These are phyloP conservation scores for Pseudomyrmex gracilis DNA, from an alignment of 1,140 invertebrate genomes.

Conservation along the genomic window DNA sequence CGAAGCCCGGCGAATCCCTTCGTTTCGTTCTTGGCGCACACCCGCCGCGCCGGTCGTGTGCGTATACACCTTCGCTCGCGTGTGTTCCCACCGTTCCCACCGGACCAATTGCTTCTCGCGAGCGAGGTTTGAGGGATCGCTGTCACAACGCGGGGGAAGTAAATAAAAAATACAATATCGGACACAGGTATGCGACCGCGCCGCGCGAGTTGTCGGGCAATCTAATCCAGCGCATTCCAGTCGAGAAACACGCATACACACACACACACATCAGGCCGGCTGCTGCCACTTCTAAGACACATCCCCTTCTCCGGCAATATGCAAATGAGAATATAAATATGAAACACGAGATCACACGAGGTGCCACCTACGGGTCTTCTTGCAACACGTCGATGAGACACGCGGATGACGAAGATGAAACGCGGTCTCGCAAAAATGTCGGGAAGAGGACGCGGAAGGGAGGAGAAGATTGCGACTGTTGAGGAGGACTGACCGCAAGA, in stretches of 20 bases:
- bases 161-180: not conserved
- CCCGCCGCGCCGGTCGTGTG: not conserved
- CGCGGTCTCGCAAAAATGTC: constrained; percentile 8
- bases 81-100: constrained; percentile 16
- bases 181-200: constrained; percentile 58
- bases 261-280: constrained; percentile 18
- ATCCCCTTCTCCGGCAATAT: constrained; percentile 76
- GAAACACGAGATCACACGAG: constrained; percentile 74
- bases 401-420: constrained; percentile 40
- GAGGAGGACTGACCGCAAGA: no score
- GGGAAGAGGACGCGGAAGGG: not conserved
- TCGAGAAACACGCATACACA: constrained; percentile 26
- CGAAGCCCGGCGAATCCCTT: not conserved
- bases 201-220: constrained; percentile 42
- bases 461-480: not conserved
- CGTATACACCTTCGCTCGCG: not conserved
- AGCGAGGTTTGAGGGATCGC: constrained; percentile 26
- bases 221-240: constrained; percentile 75
- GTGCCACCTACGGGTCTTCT: constrained; percentile 69
- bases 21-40: constrained; percentile 25
- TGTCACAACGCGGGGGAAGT: constrained; percentile 44
- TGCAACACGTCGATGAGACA: constrained; percentile 55
- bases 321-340: constrained; percentile 77
- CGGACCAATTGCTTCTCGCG: not conserved
- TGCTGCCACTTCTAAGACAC: constrained; percentile 71